A percentile compares a stretch with the other conserved stretches of the same genome.
These are phyloP conservation scores for Sminthurides aquaticus DNA, from an alignment of 2,888 invertebrate genomes.

Conservation along the genomic window DNA sequence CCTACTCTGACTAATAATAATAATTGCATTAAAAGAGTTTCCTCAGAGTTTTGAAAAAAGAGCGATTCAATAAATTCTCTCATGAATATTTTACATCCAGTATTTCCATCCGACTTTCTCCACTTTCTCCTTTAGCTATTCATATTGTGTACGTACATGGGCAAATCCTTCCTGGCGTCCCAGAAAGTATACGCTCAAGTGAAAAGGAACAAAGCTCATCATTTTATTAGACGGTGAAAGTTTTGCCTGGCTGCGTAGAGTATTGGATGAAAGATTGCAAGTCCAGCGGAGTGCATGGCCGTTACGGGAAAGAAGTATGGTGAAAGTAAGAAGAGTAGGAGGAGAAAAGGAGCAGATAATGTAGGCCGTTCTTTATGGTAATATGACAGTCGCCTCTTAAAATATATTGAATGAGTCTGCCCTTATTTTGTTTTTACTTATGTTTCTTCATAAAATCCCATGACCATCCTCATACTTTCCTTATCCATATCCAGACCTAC, in stretches of 20 bases:
- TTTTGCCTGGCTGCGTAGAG: background rate
- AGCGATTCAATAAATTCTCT: background rate
- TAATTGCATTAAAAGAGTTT: background rate
- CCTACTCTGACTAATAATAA: background rate
- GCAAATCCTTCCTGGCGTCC: too few species aligned
- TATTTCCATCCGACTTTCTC: too few species aligned
- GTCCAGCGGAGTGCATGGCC: background rate
- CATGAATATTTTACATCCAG: background rate
- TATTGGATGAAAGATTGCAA: background rate
- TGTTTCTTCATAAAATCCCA: background rate
- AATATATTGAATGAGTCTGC: conserved; percentile 7
- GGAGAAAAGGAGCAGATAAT: background rate
- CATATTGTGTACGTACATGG: too few species aligned
- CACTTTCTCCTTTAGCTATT: too few species aligned
- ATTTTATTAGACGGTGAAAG: background rate
- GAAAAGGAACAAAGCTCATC: background rate
- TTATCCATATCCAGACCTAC: too few species aligned
- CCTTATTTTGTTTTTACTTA: background rate
- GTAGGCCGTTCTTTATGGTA: conserved; percentile 9
- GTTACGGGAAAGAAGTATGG: too few species aligned
- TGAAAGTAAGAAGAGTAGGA: background rate
- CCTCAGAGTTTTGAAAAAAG: background rate
- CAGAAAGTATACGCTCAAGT: too few species aligned
- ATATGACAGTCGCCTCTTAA: conserved; percentile 13
- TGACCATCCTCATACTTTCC: too few species aligned